phyloP scores from a whole-genome alignment of 2,797 vertebrate genomes.

The Parauchenoglanis punctatus region DNA sequence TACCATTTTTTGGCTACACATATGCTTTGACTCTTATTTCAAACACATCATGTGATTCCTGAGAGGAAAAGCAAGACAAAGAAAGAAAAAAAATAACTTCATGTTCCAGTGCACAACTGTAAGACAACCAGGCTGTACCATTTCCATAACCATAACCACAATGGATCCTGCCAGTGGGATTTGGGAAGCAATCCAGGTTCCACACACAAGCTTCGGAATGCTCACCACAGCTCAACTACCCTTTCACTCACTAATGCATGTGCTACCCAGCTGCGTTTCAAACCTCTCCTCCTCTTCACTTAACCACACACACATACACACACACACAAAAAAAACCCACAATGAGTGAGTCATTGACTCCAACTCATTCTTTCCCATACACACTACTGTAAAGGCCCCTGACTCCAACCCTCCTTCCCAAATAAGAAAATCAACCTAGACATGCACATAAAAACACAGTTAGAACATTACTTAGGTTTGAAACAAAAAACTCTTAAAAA shows the following conservation, averaged over 20 bases:
- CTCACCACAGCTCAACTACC: slow-evolving; percentile 72
- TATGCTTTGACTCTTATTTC: not conserved
- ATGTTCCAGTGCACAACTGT: slow-evolving; percentile 67
- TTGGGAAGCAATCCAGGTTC: slow-evolving; percentile 69
- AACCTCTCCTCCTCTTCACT: slow-evolving; percentile 60
- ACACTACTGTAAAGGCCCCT: not conserved
- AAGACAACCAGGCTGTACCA: slow-evolving; percentile 69
- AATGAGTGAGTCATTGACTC: slow-evolving; percentile 31
- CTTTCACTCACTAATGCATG: slow-evolving; percentile 74
- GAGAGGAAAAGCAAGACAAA: slow-evolving; percentile 11
- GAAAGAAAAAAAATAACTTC: slow-evolving; percentile 26
- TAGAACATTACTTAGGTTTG: not conserved
- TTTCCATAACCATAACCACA: slow-evolving; percentile 78
- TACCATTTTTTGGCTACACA: not conserved
- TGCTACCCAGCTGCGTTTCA: slow-evolving; percentile 75
- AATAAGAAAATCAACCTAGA: not conserved
- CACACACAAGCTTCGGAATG: slow-evolving; percentile 74
- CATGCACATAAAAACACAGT: not conserved
- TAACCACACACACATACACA: slow-evolving; percentile 52
- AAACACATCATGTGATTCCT: not conserved
- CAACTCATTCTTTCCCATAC: slow-evolving; percentile 39
- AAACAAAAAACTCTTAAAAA: not conserved
- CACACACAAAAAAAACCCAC: slow-evolving; percentile 24
- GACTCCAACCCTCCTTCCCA: not conserved
- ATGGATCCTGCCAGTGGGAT: slow-evolving; percentile 71